phyloP scores from a whole-genome alignment of 2,797 vertebrate genomes.

The Triplophysa bombifrons region DNA sequence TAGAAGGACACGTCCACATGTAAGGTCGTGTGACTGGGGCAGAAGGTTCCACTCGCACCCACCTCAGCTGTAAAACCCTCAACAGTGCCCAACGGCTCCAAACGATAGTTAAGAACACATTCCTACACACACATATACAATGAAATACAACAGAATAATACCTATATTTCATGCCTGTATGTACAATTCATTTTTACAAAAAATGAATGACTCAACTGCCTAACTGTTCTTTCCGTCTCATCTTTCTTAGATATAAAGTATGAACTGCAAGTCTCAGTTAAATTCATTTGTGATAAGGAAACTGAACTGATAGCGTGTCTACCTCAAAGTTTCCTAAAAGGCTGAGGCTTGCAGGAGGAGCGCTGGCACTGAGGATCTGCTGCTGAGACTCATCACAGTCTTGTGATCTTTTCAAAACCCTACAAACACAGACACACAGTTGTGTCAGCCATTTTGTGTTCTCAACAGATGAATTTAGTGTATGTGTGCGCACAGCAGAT shows the following conservation, averaged over 20 bases:
- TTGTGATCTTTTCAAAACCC: slow-evolving; percentile 84
- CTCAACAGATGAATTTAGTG: slow-evolving; percentile 56
- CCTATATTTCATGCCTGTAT: too few species aligned
- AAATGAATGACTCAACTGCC: neutral
- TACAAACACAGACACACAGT: slow-evolving; percentile 65
- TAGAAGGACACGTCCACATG: slow-evolving; percentile 98
- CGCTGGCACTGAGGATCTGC: slow-evolving; percentile 90
- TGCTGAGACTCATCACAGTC: slow-evolving; percentile 82
- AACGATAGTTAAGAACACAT: slow-evolving; percentile 94
- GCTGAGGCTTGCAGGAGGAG: slow-evolving; percentile 93
- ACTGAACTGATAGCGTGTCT: slow-evolving; percentile 49
- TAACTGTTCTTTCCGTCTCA: too few species aligned
- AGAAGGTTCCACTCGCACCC: slow-evolving; percentile 95
- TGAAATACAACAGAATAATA: neutral
- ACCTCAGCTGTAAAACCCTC: slow-evolving; percentile 96
- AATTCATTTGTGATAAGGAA: neutral
- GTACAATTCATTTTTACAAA: neutral
- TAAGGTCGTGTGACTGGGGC: slow-evolving; percentile 95
- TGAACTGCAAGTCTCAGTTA: neutral
- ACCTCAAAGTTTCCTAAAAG: slow-evolving; percentile 99
- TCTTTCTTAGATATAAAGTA: neutral
- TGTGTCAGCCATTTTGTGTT: slow-evolving; percentile 73
- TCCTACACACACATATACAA: slow-evolving; percentile 76
- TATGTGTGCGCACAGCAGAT: slow-evolving; percentile 66
- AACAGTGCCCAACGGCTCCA: slow-evolving; percentile 90